A percentile compares a stretch with the other conserved stretches of the same genome.
Evolutionary conservation across 2,113 vertebrate genomes (phyloP).

Genomic region (Bufo gargarizans): DNA sequence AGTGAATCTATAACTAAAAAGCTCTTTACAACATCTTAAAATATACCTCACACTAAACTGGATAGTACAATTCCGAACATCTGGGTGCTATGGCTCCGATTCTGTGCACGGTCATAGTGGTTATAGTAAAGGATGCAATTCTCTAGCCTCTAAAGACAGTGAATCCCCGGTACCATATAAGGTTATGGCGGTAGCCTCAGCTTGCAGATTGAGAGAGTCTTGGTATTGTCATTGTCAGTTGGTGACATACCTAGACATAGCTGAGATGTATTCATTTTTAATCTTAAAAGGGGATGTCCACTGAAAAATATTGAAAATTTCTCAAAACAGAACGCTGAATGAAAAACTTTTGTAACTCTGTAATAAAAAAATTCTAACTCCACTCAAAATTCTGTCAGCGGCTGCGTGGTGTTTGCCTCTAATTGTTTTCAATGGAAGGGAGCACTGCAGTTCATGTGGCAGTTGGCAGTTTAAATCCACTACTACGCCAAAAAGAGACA

Average conservation of each 20-base stretch:
- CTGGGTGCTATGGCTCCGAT: background rate
- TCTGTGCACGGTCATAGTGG: too few relatives aligned
- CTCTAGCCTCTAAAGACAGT: background rate
- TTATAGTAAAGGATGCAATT: background rate
- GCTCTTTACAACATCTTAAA: background rate
- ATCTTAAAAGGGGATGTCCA: too few relatives aligned
- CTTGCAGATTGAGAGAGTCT: background rate
- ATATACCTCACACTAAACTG: background rate
- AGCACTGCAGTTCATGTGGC: too few relatives aligned
- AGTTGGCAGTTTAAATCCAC: too few relatives aligned
- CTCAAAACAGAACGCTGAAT: too few relatives aligned
- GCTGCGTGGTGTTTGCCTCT: too few relatives aligned
- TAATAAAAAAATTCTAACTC: too few relatives aligned
- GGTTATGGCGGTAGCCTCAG: background rate
- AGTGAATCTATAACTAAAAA: background rate
- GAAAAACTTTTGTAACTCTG: too few relatives aligned
- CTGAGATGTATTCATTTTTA: background rate
- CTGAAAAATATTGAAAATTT: too few relatives aligned
- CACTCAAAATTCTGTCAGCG: too few relatives aligned
- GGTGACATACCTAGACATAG: background rate
- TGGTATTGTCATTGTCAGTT: slow-evolving; percentile 19
- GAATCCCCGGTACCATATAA: slow-evolving; percentile 14
- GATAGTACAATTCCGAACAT: background rate
- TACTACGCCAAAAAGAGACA: too few relatives aligned
- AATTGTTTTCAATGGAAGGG: too few relatives aligned